Evolutionary conservation across 2,888 invertebrate genomes (phyloP).

Genomic region (Scaptomyza cyrtandrae): DNA sequence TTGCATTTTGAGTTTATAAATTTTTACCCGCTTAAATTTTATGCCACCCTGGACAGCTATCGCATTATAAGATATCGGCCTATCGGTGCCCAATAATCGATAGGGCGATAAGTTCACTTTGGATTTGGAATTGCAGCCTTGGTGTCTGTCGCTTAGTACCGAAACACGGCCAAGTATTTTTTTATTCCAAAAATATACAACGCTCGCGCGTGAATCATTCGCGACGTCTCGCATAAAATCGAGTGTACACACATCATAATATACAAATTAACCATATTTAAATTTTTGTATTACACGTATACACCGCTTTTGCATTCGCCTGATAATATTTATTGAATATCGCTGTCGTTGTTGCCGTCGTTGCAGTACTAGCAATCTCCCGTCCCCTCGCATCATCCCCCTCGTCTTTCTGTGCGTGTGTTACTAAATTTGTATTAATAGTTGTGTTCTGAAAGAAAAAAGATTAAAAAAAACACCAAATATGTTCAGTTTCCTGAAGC

Average conservation of each 20-base stretch:
- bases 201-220: constrained; percentile 72
- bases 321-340: constrained; percentile 19
- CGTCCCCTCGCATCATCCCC: constrained; percentile 1
- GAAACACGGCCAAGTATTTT: constrained; percentile 43
- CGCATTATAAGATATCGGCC: constrained; percentile 17
- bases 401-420: constrained; percentile 14
- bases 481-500: constrained; percentile 95
- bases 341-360: constrained; percentile 25
- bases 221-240: constrained; percentile 52
- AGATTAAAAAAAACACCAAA: constrained; percentile 31
- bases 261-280: constrained; percentile 22
- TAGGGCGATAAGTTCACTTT: constrained; percentile 32
- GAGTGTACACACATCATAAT: constrained; percentile 64
- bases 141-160: constrained; percentile 43
- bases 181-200: constrained; percentile 72
- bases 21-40: constrained; percentile 4
- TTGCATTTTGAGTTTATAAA: background rate
- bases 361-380: constrained; percentile 33
- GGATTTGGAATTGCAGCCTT: constrained; percentile 57
- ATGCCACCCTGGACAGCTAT: constrained; percentile 39
- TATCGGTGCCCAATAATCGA: constrained; percentile 40
- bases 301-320: constrained; percentile 17
- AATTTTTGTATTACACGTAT: constrained; percentile 47
- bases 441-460: constrained; percentile 35
- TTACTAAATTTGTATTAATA: constrained; percentile 56